Evolutionary conservation across 92 coral and sea anemone species (phyloP).

Genomic region (Meandrina meandrites): DNA sequence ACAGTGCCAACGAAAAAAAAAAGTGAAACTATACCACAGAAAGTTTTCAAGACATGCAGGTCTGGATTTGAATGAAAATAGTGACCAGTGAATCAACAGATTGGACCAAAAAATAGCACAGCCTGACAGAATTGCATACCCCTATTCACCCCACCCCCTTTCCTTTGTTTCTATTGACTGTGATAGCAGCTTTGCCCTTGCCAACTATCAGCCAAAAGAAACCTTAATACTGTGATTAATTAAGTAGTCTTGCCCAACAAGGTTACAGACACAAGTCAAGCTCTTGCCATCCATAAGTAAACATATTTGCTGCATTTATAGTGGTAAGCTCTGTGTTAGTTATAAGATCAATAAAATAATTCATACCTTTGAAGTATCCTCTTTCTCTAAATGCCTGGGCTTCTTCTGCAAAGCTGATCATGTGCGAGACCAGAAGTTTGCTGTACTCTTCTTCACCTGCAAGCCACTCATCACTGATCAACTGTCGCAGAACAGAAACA

Average conservation of each 20-base stretch:
- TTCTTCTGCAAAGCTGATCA: slow-evolving; percentile 59
- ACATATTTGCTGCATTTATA: background rate
- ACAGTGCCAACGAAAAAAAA: no score
- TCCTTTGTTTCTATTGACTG: background rate
- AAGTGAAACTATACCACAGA: no score
- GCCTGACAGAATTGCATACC: background rate
- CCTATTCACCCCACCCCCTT: background rate
- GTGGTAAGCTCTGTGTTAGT: background rate
- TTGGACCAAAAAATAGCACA: background rate
- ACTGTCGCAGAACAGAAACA: slow-evolving; percentile 52
- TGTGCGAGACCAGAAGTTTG: slow-evolving; percentile 62
- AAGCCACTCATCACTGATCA: slow-evolving; percentile 71
- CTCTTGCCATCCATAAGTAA: no score
- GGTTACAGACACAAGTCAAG: no score
- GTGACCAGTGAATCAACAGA: no score
- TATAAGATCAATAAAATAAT: background rate
- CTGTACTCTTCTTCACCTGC: slow-evolving; percentile 57
- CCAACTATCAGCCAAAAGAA: no score
- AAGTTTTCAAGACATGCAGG: no score
- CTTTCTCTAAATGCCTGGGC: slow-evolving; percentile 53
- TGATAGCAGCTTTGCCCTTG: background rate
- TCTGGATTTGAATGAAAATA: no score
- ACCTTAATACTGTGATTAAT: no score
- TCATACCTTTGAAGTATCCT: slow-evolving; percentile 67
- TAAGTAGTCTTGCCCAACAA: no score